A percentile compares a stretch with the other conserved stretches of the same genome.
Conservation (phyloP, 2,888 invertebrate genomes). For the Carpatolechia fugitivella region DNA sequence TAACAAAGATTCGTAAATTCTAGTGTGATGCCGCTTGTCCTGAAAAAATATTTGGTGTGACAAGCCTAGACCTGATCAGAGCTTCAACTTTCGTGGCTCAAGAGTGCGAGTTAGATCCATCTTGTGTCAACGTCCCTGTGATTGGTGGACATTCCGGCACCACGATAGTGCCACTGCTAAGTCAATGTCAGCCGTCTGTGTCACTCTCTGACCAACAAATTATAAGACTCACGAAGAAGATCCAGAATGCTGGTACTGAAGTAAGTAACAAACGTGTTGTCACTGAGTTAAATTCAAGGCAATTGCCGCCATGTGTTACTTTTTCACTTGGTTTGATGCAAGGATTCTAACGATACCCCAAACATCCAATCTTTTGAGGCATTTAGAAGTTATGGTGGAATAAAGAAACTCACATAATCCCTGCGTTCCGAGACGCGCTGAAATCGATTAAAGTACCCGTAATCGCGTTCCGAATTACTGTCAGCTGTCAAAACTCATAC, state of each 20-base stretch:
- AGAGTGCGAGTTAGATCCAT: conserved; percentile 85
- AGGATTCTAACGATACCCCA: no score
- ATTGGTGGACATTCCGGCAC: conserved; percentile 95
- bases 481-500: no score
- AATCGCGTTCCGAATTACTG: no score
- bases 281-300: no score
- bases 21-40: conserved; percentile 89
- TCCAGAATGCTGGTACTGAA: conserved; percentile 98
- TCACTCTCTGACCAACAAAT: conserved; percentile 81
- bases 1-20: no score
- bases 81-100: conserved; percentile 94
- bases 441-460: no score
- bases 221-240: conserved; percentile 89
- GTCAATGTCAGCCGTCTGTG: conserved; percentile 82
- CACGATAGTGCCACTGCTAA: conserved; percentile 95
- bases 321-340: no score
- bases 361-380: no score
- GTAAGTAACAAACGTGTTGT: conserved; percentile 38
- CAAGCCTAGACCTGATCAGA: conserved; percentile 94
- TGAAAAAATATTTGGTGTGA: conserved; percentile 92
- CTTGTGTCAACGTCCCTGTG: conserved; percentile 89
- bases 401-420: no score
- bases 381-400: no score
- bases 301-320: no score
- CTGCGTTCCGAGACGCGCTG: no score